phyloP scores from a whole-genome alignment of 2,113 vertebrate species.

The Mus pahari region DNA sequence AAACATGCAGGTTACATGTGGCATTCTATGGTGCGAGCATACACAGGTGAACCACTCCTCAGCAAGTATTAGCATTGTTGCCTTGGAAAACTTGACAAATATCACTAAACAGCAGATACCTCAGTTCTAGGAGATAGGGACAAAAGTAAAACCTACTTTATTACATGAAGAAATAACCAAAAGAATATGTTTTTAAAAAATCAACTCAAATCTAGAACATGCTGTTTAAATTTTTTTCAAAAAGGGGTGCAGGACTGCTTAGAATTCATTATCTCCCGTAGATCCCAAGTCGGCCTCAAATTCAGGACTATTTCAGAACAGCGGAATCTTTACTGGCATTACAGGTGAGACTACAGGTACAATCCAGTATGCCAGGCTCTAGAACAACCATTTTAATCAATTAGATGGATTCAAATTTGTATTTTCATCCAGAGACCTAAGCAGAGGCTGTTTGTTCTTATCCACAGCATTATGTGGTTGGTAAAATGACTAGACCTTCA shows the following conservation, averaged over 20 bases:
- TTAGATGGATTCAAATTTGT: conserved; percentile 8
- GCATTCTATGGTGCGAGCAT: background rate
- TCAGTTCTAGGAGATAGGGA: background rate
- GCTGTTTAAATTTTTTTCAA: too few species aligned
- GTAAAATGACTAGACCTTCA: background rate
- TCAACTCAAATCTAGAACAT: background rate
- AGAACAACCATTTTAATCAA: background rate
- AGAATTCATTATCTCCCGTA: background rate
- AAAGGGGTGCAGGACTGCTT: background rate
- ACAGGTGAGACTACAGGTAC: background rate
- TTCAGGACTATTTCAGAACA: background rate
- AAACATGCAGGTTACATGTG: background rate
- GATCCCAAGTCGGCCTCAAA: accelerated
- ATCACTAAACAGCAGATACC: background rate
- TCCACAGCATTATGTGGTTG: background rate
- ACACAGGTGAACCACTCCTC: background rate
- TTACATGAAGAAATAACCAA: background rate
- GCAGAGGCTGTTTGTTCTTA: accelerated
- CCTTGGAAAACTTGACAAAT: background rate
- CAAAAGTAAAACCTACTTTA: background rate
- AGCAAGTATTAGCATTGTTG: background rate
- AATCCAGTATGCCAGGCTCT: background rate
- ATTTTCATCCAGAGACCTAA: background rate
- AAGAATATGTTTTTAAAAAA: background rate
- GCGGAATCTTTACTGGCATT: background rate